phyloP scores from a whole-genome alignment of 2,888 invertebrate genomes.

The Mimachlamys varia region DNA sequence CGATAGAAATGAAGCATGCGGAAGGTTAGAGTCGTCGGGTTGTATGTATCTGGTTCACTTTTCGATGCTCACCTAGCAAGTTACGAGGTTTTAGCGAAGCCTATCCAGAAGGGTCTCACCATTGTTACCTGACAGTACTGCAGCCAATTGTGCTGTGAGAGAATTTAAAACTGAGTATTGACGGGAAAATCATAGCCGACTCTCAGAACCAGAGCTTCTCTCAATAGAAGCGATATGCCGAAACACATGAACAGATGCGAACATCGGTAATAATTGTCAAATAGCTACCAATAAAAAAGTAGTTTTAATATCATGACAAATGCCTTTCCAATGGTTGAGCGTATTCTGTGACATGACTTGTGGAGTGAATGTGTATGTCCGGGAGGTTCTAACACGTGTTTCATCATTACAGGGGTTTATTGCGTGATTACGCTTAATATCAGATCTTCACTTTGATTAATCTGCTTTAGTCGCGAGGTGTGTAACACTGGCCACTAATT shows the following conservation, averaged over 20 bases:
- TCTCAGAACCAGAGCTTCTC: not conserved
- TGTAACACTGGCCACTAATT: not conserved
- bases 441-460: no score
- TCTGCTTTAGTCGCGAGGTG: not conserved
- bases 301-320: slow-evolving; percentile 27
- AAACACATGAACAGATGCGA: slow-evolving; percentile 18
- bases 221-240: not conserved
- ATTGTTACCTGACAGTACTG: not conserved
- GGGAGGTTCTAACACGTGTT: not conserved
- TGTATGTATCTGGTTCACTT: not conserved
- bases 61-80: not conserved
- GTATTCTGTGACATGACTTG: not conserved
- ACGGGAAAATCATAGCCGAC: not conserved
- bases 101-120: not conserved
- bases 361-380: not conserved
- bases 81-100: not conserved
- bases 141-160: not conserved
- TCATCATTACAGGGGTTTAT: not conserved
- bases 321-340: not conserved
- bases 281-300: not conserved
- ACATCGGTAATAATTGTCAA: slow-evolving; percentile 2
- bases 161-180: not conserved
- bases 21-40: not conserved
- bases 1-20: not conserved
- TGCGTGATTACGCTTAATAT: not conserved